A percentile compares a stretch with the other conserved stretches of the same genome.
Evolutionary conservation across 2,113 vertebrate genomes (phyloP).

Genomic region (Hystrix brachyura): DNA sequence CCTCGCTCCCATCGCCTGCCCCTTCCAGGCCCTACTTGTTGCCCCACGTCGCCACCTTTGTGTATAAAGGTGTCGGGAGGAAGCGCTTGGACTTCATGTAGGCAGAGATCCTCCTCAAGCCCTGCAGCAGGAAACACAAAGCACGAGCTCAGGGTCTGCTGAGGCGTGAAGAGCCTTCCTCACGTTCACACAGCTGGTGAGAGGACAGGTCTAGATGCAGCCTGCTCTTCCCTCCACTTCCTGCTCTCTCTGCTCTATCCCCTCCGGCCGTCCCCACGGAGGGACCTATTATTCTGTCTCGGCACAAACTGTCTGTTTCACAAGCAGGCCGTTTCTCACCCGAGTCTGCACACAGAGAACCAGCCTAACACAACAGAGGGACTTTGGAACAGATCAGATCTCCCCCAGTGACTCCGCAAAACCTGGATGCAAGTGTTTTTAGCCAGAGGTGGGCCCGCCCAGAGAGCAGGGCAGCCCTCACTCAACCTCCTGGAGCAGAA

Average conservation of each 20-base stretch:
- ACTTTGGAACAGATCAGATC: background rate
- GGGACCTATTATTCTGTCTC: background rate
- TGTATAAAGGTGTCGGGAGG: too few relatives aligned
- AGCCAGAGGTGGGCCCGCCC: background rate
- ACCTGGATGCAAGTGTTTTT: background rate
- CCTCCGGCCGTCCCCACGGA: background rate
- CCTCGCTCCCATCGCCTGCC: too few relatives aligned
- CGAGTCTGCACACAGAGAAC: background rate
- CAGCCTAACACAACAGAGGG: background rate
- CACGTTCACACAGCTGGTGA: background rate
- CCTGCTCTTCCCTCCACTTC: background rate
- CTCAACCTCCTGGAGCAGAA: background rate
- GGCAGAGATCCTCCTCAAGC: constrained; percentile 91
- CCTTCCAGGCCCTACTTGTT: too few relatives aligned
- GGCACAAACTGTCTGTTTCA: background rate
- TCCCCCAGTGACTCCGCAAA: background rate
- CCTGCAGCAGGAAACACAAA: constrained; percentile 81
- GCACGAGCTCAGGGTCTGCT: background rate
- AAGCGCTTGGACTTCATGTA: constrained; percentile 92
- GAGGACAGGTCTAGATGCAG: background rate
- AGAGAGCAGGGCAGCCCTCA: too few relatives aligned
- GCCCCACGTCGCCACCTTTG: too few relatives aligned
- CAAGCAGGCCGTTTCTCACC: background rate
- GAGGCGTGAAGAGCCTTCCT: background rate
- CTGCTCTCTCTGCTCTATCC: background rate